These are phyloP conservation scores for Aulostomus chinensis DNA, from an alignment of 2,797 vertebrate species.

Conservation along the genomic window DNA sequence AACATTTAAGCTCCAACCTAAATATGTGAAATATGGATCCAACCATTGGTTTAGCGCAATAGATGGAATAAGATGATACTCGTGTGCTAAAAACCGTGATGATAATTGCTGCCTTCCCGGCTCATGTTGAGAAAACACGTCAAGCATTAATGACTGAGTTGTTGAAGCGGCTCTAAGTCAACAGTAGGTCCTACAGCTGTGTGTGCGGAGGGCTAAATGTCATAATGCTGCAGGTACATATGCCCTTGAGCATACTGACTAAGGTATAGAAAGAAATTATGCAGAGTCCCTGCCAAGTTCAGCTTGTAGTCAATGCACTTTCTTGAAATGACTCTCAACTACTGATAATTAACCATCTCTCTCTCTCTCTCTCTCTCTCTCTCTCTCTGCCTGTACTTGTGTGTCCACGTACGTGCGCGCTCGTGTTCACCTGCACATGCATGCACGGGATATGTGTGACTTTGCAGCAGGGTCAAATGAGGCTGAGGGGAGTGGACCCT, in stretches of 20 bases:
- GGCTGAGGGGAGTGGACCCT: conserved; percentile 82
- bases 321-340: conserved; percentile 45
- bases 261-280: conserved; percentile 62
- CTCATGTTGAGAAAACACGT: conserved; percentile 6
- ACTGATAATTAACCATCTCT: conserved; percentile 52
- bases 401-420: conserved; percentile 16
- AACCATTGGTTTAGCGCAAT: conserved; percentile 43
- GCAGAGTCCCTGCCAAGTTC: conserved; percentile 66
- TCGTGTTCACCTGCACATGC: conserved; percentile 47
- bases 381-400: conserved; percentile 16
- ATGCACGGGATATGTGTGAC: conserved; percentile 59
- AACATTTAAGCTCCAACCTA: no score
- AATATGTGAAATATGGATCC: no score
- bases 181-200: conserved; percentile 30
- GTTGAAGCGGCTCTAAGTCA: conserved; percentile 28
- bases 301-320: conserved; percentile 55
- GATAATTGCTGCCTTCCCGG: conserved; percentile 15
- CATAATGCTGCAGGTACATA: conserved; percentile 66
- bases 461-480: conserved; percentile 84
- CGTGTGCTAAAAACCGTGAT: conserved; percentile 1
- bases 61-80: no score
- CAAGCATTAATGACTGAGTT: no score
- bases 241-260: conserved; percentile 75
- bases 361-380: no score
- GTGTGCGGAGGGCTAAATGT: conserved; percentile 59